Conservation (phyloP, 2,888 invertebrate genomes). For the Athalia cordata region DNA sequence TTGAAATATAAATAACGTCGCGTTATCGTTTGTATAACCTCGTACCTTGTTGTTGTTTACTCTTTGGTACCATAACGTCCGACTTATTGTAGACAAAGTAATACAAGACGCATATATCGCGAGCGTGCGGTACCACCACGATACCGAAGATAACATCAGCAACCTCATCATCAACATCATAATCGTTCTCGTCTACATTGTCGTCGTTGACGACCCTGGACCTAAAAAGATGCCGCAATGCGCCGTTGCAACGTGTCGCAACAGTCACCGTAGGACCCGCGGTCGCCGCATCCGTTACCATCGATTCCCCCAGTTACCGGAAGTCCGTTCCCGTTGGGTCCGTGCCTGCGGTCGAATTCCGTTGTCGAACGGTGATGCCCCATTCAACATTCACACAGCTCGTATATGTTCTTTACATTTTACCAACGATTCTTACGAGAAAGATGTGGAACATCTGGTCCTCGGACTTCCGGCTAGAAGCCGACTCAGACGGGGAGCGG, state of each 20-base stretch:
- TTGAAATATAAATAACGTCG: too few species aligned
- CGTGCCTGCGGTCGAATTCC: slow-evolving; percentile 76
- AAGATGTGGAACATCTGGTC: slow-evolving; percentile 76
- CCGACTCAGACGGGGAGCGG: slow-evolving; percentile 75
- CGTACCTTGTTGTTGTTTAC: too few species aligned
- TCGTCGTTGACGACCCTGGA: slow-evolving; percentile 14
- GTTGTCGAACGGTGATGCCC: slow-evolving; percentile 69
- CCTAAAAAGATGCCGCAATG: slow-evolving; percentile 77
- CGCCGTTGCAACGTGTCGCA: slow-evolving; percentile 77
- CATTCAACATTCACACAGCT: slow-evolving; percentile 76
- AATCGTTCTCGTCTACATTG: too few species aligned
- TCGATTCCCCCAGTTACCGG: slow-evolving; percentile 77
- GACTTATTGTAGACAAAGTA: too few species aligned
- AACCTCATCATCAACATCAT: too few species aligned
- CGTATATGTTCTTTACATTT: slow-evolving; percentile 77
- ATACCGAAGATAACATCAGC: too few species aligned
- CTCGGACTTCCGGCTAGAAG: slow-evolving; percentile 76
- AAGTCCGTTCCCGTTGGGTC: slow-evolving; percentile 75
- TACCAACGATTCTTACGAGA: slow-evolving; percentile 75
- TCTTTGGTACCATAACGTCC: too few species aligned
- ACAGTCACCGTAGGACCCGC: slow-evolving; percentile 77
- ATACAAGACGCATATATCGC: too few species aligned
- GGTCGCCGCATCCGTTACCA: slow-evolving; percentile 77
- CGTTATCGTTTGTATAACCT: too few species aligned
- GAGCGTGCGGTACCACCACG: too few species aligned